Evolutionary conservation across 2,113 vertebrate genomes (phyloP), one percentile per base, ranked within the genome.

Genomic region (Psilopsiagon aymara): DNA sequence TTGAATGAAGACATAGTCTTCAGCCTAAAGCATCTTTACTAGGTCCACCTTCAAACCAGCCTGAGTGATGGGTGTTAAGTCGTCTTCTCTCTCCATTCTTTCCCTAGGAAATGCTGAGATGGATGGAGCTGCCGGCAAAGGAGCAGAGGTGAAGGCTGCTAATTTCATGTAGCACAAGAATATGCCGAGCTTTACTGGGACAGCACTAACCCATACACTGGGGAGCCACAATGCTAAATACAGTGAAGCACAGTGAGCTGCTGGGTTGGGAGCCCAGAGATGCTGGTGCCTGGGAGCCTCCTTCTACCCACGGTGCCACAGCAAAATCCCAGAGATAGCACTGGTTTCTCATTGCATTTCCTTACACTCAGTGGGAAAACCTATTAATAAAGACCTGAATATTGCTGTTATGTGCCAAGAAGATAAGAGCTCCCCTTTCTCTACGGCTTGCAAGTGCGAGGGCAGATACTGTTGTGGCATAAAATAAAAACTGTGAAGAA

Each of bases 101-200:
- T 57, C 79, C 87, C 44, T 52, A 97, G 97, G 92, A 75, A 66
- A 39, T 0, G 35, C 91, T 5, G 8, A 71, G 63, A 8, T 1
- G 27, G 52, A 66, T 28, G 60, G 41, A 84, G 62, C 27, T 79
- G 44, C 31, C 84, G 37, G 10, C 49, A 11, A 23, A 60, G 93
- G 75, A 81, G 88, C 4, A 19, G 89, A 96, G 96, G 95, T 96
- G n/a, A 95, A 44, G 7, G 23, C 11, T 89, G 20, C 41, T 69
- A 7, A 21, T 82, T 82, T 44, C 29, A 2, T 29, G 39, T 41
- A 68, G 52, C 27, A 52, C 18, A 44, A 31, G 55, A 6, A 17
- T 41, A 28, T 49, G 23, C 20, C 11, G 44, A 64, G 11, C 25
- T 85, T 29, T 24, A 63, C 41, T 39, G 44, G 67, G 64, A 44